Percentiles rank a stretch among this genome's conserved stretches.
Evolutionary conservation across 2,113 vertebrate genomes (phyloP).

Genomic region (Neodontobutis hainanensis): DNA sequence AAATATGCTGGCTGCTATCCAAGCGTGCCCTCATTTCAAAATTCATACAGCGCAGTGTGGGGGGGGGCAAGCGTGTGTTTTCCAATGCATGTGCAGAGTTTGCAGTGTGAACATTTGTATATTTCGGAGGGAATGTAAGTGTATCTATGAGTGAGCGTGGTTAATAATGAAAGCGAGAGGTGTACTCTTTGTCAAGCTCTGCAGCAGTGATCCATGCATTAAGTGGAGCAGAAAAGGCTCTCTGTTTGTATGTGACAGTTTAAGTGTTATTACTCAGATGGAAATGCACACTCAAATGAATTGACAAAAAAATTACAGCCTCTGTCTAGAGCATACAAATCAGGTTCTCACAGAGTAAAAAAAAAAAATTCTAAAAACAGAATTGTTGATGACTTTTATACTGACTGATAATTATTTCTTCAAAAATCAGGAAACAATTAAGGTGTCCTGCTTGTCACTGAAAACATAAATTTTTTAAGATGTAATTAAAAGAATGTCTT

Average conservation of each 20-base stretch:
- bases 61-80: conserved; percentile 19
- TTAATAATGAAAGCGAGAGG: conserved; percentile 27
- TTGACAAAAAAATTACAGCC: conserved; percentile 17
- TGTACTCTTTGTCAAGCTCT: conserved; percentile 42
- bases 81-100: conserved; percentile 1
- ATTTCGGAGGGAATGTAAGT: conserved; percentile 12
- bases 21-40: conserved; percentile 45
- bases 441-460: conserved; percentile 1
- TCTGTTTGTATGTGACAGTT: conserved; percentile 43
- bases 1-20: conserved; percentile 52
- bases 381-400: not conserved
- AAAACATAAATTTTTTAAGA: too few species aligned
- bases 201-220: conserved; percentile 37
- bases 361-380: not conserved
- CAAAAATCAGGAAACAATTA: not conserved
- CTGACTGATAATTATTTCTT: conserved; percentile 5
- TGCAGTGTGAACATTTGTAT: conserved; percentile 5
- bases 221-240: conserved; percentile 48
- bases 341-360: not conserved
- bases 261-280: conserved; percentile 32
- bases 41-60: conserved; percentile 34
- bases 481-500: not conserved
- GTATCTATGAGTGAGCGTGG: conserved; percentile 11
- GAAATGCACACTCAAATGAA: conserved; percentile 22
- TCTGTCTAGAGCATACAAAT: not conserved